phyloP scores from a whole-genome alignment of 2,888 invertebrate genomes.

The Ophion obscuratus region DNA sequence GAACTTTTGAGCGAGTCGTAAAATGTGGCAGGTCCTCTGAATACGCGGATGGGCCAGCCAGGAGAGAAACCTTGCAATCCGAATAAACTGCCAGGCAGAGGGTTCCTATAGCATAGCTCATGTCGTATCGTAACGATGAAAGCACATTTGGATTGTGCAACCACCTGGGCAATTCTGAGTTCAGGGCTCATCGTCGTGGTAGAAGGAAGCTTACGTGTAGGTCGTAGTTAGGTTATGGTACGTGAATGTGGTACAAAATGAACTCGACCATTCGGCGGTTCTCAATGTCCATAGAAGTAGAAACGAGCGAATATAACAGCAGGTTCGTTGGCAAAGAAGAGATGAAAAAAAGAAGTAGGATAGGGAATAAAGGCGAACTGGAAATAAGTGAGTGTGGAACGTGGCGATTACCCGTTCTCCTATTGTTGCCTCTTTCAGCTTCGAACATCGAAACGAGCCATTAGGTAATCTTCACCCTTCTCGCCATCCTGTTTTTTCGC shows the following conservation, averaged over 20 bases:
- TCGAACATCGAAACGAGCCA: background rate
- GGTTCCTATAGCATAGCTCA: background rate
- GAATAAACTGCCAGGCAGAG: background rate
- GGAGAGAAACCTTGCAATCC: background rate
- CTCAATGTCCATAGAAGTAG: conserved; percentile 16
- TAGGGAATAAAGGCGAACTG: conserved; percentile 6
- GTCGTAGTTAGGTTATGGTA: conserved; percentile 6
- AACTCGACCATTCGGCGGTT: conserved; percentile 30
- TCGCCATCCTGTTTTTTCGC: no score
- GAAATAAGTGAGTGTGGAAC: conserved; percentile 23
- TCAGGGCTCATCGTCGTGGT: conserved; percentile 5
- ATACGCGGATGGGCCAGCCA: background rate
- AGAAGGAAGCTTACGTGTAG: background rate
- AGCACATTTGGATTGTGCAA: conserved; percentile 13
- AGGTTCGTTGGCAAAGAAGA: conserved; percentile 1
- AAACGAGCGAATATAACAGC: conserved; percentile 30
- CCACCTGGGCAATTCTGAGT: conserved; percentile 4
- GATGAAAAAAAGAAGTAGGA: background rate
- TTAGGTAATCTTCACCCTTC: background rate
- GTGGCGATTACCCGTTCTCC: conserved; percentile 34
- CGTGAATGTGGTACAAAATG: conserved; percentile 5
- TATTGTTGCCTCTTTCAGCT: conserved; percentile 15
- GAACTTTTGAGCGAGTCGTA: background rate
- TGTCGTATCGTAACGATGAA: conserved; percentile 10
- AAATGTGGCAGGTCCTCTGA: background rate